These are phyloP conservation scores for Melanostoma scalare DNA, from an alignment of 2,888 invertebrate species.

Conservation along the genomic window DNA sequence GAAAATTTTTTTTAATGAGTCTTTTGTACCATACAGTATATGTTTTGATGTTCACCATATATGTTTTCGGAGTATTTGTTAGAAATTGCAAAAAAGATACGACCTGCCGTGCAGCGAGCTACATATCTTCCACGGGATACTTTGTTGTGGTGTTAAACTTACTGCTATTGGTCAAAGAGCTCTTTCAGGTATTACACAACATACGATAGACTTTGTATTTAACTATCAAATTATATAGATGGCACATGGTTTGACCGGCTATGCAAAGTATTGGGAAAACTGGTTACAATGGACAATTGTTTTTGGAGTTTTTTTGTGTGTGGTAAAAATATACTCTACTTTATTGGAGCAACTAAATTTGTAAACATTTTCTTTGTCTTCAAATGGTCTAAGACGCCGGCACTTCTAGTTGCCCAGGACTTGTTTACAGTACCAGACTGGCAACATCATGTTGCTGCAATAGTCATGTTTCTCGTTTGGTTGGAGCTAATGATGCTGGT, in stretches of 20 bases:
- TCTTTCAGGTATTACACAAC: slow-evolving; percentile 80
- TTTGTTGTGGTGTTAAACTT: slow-evolving; percentile 86
- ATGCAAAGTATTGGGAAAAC: slow-evolving; percentile 92
- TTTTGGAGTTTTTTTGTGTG: slow-evolving; percentile 87
- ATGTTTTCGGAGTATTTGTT: slow-evolving; percentile 85
- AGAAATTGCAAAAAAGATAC: slow-evolving; percentile 77
- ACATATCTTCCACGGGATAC: slow-evolving; percentile 83
- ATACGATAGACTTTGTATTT: not conserved
- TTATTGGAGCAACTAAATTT: not conserved
- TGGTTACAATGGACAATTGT: slow-evolving; percentile 92
- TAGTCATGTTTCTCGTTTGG: slow-evolving; percentile 91
- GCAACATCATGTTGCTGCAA: slow-evolving; percentile 91
- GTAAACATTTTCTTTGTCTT: not conserved
- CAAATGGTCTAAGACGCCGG: slow-evolving; percentile 79
- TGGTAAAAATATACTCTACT: slow-evolving; percentile 81
- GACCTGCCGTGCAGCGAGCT: slow-evolving; percentile 77
- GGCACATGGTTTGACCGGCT: slow-evolving; percentile 87
- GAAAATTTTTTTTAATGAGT: slow-evolving; percentile 91
- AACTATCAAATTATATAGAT: slow-evolving; percentile 82
- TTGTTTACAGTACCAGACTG: slow-evolving; percentile 83
- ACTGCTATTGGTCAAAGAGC: slow-evolving; percentile 87
- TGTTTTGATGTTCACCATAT: slow-evolving; percentile 88
- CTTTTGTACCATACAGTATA: slow-evolving; percentile 90
- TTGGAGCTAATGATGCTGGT: slow-evolving; percentile 93
- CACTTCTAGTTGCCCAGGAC: slow-evolving; percentile 77